Base-by-base conservation (phyloP, 1,140 invertebrate genomes). In the Wasmannia auropunctata region DNA sequence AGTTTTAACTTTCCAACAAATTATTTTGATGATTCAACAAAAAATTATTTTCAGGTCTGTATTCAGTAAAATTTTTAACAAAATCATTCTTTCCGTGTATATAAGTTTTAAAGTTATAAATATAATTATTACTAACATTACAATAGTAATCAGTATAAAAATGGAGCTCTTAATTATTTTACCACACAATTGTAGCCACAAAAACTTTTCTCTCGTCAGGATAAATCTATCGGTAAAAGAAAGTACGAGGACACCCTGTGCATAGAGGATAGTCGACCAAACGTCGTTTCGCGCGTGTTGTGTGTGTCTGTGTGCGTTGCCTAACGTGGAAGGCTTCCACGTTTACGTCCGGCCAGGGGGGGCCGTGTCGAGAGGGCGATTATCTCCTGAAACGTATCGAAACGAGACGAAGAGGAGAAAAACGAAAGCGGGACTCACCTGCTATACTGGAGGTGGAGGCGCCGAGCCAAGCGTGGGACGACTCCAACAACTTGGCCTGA, bases 401-500 rank as follows among this genome's bases (percentile, higher is more conserved):
- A 81, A 81, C 74, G 75, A 62, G 69, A 76, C 87, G 62, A 72
- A 62, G 34, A 56, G 56, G 22, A 40, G 60, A 83, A 88, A 86
- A 89, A 85, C 56, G 76, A 75, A 77, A 31, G 72, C 31, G 67
- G 92, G 92, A 97, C 97, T 97, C 97, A 98, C 98, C 98, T 96
- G 98, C 97, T 95, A 98, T 96, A 93, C 98, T 97, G 77, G 98
- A 98, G 77, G 97, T 97, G 76, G 97, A 97, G 91, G 97, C 97
- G 86, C 98, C 97, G 94, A 98, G 97, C 98, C 98, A 98, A 95
- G 97, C 97, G 94, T 98, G 98, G 91, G 98, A 98, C 80, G 97
- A 98, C 95, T 98, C 98, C 95, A 98, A 96, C 95, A 98, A 96
- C 96, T 98, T 98, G 91, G 98, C 98, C 98, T 98, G 97, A 87